A percentile compares a stretch with the other conserved stretches of the same genome.
Conservation (phyloP, 2,797 vertebrate genomes). For the Trachurus trachurus region DNA sequence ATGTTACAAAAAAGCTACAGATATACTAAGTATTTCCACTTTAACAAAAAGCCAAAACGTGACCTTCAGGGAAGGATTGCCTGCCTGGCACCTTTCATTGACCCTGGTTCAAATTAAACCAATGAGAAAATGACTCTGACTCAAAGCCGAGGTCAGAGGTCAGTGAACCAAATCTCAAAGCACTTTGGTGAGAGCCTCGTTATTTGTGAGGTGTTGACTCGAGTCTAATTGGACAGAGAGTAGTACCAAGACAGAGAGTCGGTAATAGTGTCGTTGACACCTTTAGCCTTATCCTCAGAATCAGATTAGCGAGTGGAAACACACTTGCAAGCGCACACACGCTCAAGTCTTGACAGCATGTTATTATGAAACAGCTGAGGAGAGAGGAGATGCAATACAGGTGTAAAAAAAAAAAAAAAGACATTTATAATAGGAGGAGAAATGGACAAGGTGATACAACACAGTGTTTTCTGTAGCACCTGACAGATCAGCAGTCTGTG, state of each 20-base stretch:
- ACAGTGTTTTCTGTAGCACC: conserved; percentile 6
- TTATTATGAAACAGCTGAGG: conserved; percentile 14
- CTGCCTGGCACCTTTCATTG: neutral
- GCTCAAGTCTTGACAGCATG: conserved; percentile 1
- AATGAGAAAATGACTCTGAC: conserved; percentile 7
- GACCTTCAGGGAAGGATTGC: neutral
- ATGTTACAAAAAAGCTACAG: neutral
- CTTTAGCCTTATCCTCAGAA: conserved; percentile 23
- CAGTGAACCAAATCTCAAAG: neutral
- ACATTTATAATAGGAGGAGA: neutral
- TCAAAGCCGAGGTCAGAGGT: neutral
- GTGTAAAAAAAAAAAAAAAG: conserved; percentile 2
- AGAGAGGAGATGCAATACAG: neutral
- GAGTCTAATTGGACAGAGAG: conserved; percentile 54
- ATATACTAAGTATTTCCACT: neutral
- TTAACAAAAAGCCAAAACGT: neutral
- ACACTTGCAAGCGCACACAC: neutral
- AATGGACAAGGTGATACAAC: neutral
- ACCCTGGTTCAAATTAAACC: neutral
- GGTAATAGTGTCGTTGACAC: conserved; percentile 30
- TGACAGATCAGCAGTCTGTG: conserved; percentile 8
- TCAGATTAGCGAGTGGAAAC: conserved; percentile 15
- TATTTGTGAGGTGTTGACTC: conserved; percentile 36
- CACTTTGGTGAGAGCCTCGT: conserved; percentile 21
- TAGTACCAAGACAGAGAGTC: conserved; percentile 28